Evolutionary conservation across 2,797 vertebrate species (phyloP).

Genomic region (Enteromius thamalakanensis): DNA sequence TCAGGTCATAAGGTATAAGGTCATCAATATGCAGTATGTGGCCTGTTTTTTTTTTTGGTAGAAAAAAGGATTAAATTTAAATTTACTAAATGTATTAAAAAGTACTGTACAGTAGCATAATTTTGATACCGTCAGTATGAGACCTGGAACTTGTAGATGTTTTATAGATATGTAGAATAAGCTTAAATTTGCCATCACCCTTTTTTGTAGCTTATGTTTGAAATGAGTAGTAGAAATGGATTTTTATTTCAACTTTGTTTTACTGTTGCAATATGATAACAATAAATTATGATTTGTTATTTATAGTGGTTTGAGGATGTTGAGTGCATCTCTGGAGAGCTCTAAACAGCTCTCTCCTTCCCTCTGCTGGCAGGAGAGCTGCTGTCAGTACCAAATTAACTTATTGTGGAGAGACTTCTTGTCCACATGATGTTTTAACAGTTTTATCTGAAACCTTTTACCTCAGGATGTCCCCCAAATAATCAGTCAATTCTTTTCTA

Average conservation of each 20-base stretch:
- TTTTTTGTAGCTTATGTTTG: background rate
- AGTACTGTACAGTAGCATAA: background rate
- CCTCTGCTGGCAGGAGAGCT: conserved; percentile 53
- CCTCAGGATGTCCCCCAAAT: background rate
- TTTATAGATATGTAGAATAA: background rate
- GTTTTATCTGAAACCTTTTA: background rate
- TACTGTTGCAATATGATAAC: background rate
- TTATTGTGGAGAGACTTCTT: background rate
- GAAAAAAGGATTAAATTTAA: background rate
- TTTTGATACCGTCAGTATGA: background rate
- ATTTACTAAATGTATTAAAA: background rate
- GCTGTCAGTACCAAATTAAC: background rate
- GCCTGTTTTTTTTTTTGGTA: background rate
- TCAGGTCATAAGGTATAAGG: background rate
- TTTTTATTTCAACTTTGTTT: background rate
- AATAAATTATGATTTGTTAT: background rate
- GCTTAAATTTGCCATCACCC: background rate
- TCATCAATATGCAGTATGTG: background rate
- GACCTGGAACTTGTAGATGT: background rate
- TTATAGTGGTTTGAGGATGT: background rate
- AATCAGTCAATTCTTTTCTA: background rate
- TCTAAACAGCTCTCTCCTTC: conserved; percentile 25
- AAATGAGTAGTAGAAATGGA: background rate
- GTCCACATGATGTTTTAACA: background rate
- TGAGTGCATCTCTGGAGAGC: background rate